Evolutionary conservation across 2,113 vertebrate genomes (phyloP), one percentile per base, ranked within the genome.

Genomic region (Ovibos moschatus): DNA sequence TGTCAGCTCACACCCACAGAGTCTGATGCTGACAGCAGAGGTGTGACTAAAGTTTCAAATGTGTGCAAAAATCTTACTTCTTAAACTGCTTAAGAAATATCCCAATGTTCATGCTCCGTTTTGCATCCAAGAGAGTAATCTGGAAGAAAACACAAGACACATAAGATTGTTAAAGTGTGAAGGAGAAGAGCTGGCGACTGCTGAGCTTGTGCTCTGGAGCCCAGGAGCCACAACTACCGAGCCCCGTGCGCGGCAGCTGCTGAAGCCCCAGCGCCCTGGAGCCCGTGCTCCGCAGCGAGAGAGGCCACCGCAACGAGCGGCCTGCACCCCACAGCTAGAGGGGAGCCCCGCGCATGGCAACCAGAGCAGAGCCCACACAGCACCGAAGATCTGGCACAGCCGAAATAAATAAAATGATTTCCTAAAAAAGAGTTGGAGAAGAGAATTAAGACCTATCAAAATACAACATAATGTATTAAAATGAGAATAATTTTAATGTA

Each of bases 71-170:
- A 95, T 67, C 99, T 99, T 99, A 99, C 99, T 99, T 99, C 98
- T 99, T 99, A 98, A 99, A 99, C 96, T 99, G 99, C 97, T 99
- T 99, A 96, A 99, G 99, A 98, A 99, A 99, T 98, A 99, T 99
- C 28, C 99, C 99, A 98, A 99, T 99, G 84, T 99, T 99, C 99
- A 99, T 99, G 94, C 99, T 99, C 98, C 99, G 99, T 98, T 99
- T 99, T 96, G 99, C 99, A 99, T 99, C 99, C 98, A 99, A 99
- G 98, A 99, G 99, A 97, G 99, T 99, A 98, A 99, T 98, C 99
- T 99, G 98, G 58, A 96, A 97, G 71, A 95, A 76, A 98, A 93
- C 91, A 47, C 4, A 79, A 25, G 25, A 98, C 43, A 96, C 3
- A 86, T 11, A 97, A 97, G 67, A 97, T 62, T 9, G 95, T 96